These are phyloP conservation scores for Somateria mollissima DNA, from an alignment of 2,797 vertebrate species.

Conservation along the genomic window DNA sequence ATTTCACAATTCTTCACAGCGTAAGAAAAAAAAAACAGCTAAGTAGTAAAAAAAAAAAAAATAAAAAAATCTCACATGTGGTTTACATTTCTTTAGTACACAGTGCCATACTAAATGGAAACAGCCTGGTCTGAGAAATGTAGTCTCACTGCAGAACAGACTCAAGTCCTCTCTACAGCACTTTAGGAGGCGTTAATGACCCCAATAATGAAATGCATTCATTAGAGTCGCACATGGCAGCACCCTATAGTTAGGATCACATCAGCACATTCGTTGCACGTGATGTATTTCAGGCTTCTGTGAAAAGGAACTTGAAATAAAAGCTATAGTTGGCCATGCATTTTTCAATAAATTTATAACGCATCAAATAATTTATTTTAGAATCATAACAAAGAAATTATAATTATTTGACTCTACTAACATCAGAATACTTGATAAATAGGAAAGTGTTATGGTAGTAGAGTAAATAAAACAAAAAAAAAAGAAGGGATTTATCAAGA, in stretches of 20 bases:
- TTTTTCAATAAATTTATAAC: not conserved
- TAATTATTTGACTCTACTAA: not conserved
- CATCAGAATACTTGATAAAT: not conserved
- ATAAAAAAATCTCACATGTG: not conserved
- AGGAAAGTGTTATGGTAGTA: not conserved
- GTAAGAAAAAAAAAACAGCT: not conserved
- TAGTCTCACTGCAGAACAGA: not conserved
- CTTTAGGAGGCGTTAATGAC: conserved; percentile 65
- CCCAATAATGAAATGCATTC: conserved; percentile 22
- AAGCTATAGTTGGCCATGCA: not conserved
- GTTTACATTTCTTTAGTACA: not conserved
- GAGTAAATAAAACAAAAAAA: not conserved
- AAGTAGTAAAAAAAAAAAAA: accelerated
- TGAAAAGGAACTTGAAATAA: not conserved
- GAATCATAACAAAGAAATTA: not conserved
- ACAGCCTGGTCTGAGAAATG: conserved; percentile 1
- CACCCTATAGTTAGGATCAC: not conserved
- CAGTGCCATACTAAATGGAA: conserved; percentile 25
- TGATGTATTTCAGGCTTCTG: conserved; percentile 1
- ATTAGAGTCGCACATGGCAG: conserved; percentile 23
- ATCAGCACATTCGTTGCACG: conserved; percentile 3
- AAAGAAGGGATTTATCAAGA: not conserved
- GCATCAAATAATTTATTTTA: not conserved
- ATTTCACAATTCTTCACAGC: not conserved
- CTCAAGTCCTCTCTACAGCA: not conserved